phyloP scores from a whole-genome alignment of 2,113 vertebrate genomes.

The Varanus komodoensis region DNA sequence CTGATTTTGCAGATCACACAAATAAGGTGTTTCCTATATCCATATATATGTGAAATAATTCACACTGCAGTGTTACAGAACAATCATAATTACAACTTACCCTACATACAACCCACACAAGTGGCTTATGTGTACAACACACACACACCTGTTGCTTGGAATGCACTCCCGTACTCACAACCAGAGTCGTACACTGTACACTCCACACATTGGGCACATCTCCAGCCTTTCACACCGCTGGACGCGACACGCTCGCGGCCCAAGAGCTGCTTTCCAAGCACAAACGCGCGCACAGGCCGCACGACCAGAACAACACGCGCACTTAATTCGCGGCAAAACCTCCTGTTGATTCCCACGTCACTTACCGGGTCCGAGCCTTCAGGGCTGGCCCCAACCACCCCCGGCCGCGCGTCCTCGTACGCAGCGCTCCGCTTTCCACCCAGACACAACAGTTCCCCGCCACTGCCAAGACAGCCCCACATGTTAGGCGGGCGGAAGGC shows the following conservation, averaged over 20 bases:
- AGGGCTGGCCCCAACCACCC: neutral
- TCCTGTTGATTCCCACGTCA: neutral
- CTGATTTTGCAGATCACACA: no score
- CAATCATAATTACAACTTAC: neutral
- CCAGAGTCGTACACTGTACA: neutral
- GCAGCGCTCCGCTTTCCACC: neutral
- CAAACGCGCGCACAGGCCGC: neutral
- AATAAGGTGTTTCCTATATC: no score
- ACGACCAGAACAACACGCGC: neutral
- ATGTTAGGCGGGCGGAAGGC: neutral
- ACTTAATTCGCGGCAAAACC: neutral
- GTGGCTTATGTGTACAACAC: neutral
- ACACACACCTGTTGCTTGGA: no score
- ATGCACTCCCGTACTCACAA: neutral
- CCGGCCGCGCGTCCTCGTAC: no score
- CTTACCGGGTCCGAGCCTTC: neutral
- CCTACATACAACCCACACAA: neutral
- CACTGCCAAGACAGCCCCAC: neutral
- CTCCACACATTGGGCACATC: neutral
- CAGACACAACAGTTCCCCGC: no score
- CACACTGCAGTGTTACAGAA: neutral
- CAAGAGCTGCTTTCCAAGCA: neutral
- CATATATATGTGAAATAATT: neutral
- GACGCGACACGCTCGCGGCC: neutral
- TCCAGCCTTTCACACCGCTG: neutral